Evolutionary conservation across 1,140 invertebrate genomes (phyloP).

Genomic region (Zaprionus taronus): DNA sequence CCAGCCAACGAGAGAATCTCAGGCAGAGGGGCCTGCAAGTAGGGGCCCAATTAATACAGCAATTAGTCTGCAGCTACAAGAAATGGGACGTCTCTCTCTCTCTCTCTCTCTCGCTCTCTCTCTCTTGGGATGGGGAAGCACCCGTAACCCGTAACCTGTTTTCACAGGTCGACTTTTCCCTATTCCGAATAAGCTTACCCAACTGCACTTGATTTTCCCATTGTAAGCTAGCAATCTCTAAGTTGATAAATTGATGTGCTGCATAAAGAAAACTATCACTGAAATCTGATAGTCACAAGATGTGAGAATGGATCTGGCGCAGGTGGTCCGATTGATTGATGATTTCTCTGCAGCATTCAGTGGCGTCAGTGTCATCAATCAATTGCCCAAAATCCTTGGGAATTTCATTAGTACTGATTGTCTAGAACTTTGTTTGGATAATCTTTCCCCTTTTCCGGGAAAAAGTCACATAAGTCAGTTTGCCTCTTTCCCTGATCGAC

Average conservation of each 20-base stretch:
- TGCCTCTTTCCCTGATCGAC: too few species aligned
- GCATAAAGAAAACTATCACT: neutral
- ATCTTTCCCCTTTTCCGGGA: neutral
- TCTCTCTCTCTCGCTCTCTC: conserved; percentile 31
- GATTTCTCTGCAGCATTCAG: neutral
- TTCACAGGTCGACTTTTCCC: neutral
- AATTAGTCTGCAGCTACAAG: conserved; percentile 65
- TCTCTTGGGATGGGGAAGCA: conserved; percentile 13
- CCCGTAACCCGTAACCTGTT: neutral
- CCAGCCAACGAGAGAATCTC: neutral
- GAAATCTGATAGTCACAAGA: neutral
- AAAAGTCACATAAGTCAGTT: too few species aligned
- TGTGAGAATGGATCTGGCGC: neutral
- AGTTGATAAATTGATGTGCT: neutral
- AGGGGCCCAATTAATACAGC: conserved; percentile 57
- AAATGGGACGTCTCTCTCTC: conserved; percentile 58
- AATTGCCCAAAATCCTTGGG: neutral
- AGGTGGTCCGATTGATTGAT: conserved; percentile 6
- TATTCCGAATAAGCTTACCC: neutral
- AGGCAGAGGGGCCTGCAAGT: conserved; percentile 21
- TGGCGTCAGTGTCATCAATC: neutral
- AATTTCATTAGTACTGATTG: neutral
- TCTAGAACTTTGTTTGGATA: neutral
- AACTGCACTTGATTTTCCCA: neutral
- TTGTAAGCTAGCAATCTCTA: neutral